A percentile compares a stretch with the other conserved stretches of the same genome.
Evolutionary conservation across 2,797 vertebrate genomes (phyloP).

Genomic region (Moxostoma hubbsi): DNA sequence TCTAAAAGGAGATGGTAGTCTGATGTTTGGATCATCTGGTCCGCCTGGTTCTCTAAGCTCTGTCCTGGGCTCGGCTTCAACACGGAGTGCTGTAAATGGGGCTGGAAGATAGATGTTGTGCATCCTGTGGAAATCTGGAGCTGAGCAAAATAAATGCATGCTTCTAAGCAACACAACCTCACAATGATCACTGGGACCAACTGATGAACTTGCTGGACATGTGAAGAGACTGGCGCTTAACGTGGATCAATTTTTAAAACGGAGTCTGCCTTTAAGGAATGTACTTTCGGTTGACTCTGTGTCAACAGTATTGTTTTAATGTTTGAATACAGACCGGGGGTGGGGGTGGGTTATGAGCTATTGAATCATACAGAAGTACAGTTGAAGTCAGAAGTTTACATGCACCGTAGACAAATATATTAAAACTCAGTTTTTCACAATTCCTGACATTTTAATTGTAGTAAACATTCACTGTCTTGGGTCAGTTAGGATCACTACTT

Average conservation of each 20-base stretch:
- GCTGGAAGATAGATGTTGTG: slow-evolving; percentile 90
- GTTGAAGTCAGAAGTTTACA: no score
- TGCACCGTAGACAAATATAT: no score
- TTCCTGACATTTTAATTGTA: no score
- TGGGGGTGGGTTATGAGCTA: neutral
- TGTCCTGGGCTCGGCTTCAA: slow-evolving; percentile 81
- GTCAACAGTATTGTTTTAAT: neutral
- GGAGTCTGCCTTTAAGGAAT: neutral
- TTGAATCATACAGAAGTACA: no score
- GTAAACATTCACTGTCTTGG: no score
- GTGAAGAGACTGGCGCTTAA: slow-evolving; percentile 72
- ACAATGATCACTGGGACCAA: slow-evolving; percentile 65
- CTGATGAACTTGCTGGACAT: slow-evolving; percentile 62
- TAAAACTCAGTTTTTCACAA: no score
- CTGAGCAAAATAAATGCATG: slow-evolving; percentile 56
- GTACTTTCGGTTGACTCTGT: neutral
- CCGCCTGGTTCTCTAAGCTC: slow-evolving; percentile 88
- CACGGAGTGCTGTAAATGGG: slow-evolving; percentile 87
- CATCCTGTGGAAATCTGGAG: slow-evolving; percentile 66
- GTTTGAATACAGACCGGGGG: neutral
- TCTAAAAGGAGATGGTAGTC: slow-evolving; percentile 96
- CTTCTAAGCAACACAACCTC: slow-evolving; percentile 64
- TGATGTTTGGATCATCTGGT: slow-evolving; percentile 84
- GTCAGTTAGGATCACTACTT: no score
- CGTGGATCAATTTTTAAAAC: slow-evolving; percentile 29